Base-by-base conservation (phyloP, 2,888 invertebrate species). In the Keiferia lycopersicella region DNA sequence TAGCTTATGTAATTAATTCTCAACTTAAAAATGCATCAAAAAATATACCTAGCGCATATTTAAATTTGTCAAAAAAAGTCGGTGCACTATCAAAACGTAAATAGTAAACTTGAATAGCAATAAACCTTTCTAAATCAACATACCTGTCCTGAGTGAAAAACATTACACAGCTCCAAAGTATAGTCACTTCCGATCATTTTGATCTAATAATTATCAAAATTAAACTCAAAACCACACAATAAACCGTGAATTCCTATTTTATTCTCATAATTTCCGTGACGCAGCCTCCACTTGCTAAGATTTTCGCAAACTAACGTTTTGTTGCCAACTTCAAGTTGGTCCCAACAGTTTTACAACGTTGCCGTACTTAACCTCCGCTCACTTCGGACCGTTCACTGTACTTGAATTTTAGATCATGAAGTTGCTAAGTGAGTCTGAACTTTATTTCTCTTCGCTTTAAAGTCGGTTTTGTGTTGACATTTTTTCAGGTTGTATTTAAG, bases 101-200 rank as follows among this genome's bases (percentile, higher is more conserved):
- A 41, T 14, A 41, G 41, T n/a, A 34, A 34, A 34, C 34, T 34
- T 30, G 30, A 34, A 10, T 34, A 26, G 26, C 7, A 7, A 34
- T 41, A 41, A 39, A 39, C 41, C 3, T 41, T 41, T 41, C 41
- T 41, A 41, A 41, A 12, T 39, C n/a, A 48, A 64, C 92, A 91
- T 83, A 96, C 96, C 93, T 96, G 96, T 66, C 97, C 96, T 39
- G 96, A 97, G 83, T 98, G 97, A 78, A 95, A 97, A 65, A 98
- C 96, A 86, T 96, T 97, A 76, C 96, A 95, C 72, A 98, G 92
- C 82, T 98, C 98, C 80, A 98, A 92, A 61, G 96, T 95, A 86
- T 97, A 97, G 79, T 97, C 98, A 79, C 95, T 95, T 62, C 95
- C 94, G 70, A 95, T 95, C 96, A 96, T 96, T 77, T 88, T 94